These are phyloP conservation scores for Rhinogobio ventralis DNA, from an alignment of 2,797 vertebrate genomes.

Conservation along the genomic window DNA sequence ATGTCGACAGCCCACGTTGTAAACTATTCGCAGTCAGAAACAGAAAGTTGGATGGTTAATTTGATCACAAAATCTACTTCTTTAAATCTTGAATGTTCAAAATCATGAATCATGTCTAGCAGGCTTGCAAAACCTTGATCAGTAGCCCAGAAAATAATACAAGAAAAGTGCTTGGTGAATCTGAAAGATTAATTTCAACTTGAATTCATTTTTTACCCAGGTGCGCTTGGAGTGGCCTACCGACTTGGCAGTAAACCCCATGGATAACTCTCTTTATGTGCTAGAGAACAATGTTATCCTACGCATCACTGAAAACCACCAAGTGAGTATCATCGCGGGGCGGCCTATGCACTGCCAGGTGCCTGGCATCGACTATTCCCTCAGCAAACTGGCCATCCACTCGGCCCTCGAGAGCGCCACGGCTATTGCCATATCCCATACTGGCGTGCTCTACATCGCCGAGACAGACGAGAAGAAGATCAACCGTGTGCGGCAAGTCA, in stretches of 20 bases:
- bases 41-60: not conserved
- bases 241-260: constrained; percentile 97
- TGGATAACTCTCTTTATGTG: constrained; percentile 99
- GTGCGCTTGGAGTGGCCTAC: constrained; percentile 99
- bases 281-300: constrained; percentile 99
- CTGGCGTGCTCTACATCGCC: constrained; percentile 94
- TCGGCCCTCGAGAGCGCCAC: constrained; percentile 96
- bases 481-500: constrained; percentile 96
- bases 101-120: constrained; percentile 9
- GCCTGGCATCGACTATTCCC: constrained; percentile 97
- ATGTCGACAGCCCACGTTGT: not conserved
- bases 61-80: not conserved
- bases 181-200: constrained; percentile 11
- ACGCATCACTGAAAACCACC: constrained; percentile 98
- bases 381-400: constrained; percentile 97
- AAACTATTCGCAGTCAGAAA: not conserved
- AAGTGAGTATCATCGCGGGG: constrained; percentile 97
- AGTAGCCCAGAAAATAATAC: not conserved
- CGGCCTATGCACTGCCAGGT: constrained; percentile 99
- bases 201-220: constrained; percentile 70
- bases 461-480: constrained; percentile 99
- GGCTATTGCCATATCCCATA: constrained; percentile 95
- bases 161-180: constrained; percentile 5
- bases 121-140: constrained; percentile 7
- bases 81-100: not conserved